A percentile compares a stretch with the other conserved stretches of the same genome.
Conservation (phyloP, 2,113 vertebrate species). For the Callocephalon fimbriatum region DNA sequence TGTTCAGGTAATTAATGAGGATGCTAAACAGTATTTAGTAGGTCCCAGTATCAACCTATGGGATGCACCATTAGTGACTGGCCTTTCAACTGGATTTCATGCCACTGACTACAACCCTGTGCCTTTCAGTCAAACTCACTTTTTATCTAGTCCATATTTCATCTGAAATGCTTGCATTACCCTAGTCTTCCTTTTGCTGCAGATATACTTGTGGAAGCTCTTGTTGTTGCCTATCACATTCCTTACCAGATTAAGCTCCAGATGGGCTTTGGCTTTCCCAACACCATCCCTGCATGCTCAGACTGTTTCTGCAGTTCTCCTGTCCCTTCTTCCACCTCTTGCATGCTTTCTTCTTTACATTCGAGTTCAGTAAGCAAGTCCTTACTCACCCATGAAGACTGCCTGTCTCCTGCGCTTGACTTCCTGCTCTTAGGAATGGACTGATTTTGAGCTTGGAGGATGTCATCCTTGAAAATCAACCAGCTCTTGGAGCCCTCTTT, state of each 20-base stretch:
- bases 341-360: not conserved
- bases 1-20: not conserved
- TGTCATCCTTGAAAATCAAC: not conserved
- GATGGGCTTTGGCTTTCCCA: not conserved
- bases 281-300: rapidly evolving
- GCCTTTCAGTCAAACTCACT: not conserved
- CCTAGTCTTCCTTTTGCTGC: not conserved
- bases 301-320: not conserved
- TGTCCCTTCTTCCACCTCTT: not conserved
- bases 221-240: not conserved
- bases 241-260: not conserved
- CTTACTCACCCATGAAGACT: not conserved
- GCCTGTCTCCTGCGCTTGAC: not conserved
- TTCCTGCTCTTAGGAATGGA: not conserved
- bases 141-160: not conserved
- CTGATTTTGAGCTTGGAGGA: not conserved
- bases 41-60: not conserved
- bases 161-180: not conserved
- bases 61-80: not conserved
- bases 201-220: not conserved
- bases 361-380: not conserved
- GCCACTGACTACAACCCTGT: not conserved
- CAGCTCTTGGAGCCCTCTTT: not conserved
- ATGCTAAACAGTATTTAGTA: not conserved
- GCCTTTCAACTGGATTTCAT: not conserved